Conservation (phyloP, 1,140 invertebrate genomes). For the Drosophila obscura region DNA sequence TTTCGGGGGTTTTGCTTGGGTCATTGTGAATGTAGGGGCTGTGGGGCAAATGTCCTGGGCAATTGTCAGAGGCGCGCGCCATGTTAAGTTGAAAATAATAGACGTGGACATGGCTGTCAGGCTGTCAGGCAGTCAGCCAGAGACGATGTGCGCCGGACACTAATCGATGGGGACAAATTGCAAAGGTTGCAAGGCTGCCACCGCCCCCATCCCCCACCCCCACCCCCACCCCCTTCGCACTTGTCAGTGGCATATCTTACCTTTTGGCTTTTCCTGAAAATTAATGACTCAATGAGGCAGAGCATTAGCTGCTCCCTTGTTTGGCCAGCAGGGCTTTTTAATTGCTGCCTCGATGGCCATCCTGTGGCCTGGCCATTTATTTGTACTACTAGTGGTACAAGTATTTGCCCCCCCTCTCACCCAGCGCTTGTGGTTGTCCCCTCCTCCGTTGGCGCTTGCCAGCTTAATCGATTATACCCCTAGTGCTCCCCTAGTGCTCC, state of each 20-base stretch:
- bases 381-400: no score
- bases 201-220: neutral
- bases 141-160: conserved; percentile 63
- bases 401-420: conserved; percentile 19
- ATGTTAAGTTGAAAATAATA: conserved; percentile 81
- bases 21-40: neutral
- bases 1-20: no score
- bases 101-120: conserved; percentile 75
- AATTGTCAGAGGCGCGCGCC: conserved; percentile 64
- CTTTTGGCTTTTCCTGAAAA: conserved; percentile 37
- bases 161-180: conserved; percentile 75
- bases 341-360: conserved; percentile 58
- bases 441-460: conserved; percentile 3
- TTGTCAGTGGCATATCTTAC: conserved; percentile 54
- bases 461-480: conserved; percentile 28
- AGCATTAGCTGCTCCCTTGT: conserved; percentile 38
- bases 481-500: neutral
- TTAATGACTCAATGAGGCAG: conserved; percentile 74
- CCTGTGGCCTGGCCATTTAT: conserved; percentile 66
- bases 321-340: conserved; percentile 64
- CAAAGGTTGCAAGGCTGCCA: conserved; percentile 36
- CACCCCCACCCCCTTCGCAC: neutral
- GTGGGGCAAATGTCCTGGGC: conserved; percentile 56
- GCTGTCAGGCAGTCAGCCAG: conserved; percentile 47
- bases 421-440: conserved; percentile 38